Evolutionary conservation across 2,797 vertebrate genomes (phyloP).

Genomic region (Eulemur rubriventer): DNA sequence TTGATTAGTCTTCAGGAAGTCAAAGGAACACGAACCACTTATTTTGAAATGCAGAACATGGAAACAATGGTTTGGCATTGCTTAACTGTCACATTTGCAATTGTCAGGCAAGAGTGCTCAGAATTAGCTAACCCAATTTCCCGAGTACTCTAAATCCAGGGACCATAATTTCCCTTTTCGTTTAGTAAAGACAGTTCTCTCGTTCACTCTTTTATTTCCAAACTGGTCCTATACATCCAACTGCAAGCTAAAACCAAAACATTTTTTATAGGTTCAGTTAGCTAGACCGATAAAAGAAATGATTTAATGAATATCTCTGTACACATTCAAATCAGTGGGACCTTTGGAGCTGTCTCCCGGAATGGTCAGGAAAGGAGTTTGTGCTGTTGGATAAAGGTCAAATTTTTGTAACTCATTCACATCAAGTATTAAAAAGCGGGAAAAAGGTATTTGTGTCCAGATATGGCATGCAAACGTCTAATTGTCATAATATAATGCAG

Average conservation of each 20-base stretch:
- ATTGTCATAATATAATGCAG: background rate
- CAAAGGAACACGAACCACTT: slow-evolving; percentile 59
- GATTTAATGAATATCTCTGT: background rate
- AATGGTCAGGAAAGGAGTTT: background rate
- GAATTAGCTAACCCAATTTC: slow-evolving; percentile 19
- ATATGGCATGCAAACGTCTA: background rate
- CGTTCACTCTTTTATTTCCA: background rate
- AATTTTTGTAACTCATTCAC: slow-evolving; percentile 18
- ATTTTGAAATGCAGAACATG: slow-evolving; percentile 51
- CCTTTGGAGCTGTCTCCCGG: background rate
- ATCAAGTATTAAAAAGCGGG: background rate
- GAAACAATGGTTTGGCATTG: slow-evolving; percentile 62
- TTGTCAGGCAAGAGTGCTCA: background rate
- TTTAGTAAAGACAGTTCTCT: slow-evolving; percentile 26
- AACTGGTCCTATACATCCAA: background rate
- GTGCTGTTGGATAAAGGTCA: background rate
- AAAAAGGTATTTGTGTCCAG: background rate
- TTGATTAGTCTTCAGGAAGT: slow-evolving; percentile 74
- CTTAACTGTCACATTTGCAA: background rate
- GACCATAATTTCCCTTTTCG: background rate
- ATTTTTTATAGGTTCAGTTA: background rate
- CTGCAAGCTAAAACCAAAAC: background rate
- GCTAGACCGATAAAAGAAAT: background rate
- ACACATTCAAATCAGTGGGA: background rate
- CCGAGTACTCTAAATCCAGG: background rate